Base-by-base conservation (phyloP, 2,888 invertebrate genomes). In the Hipparchia semele region DNA sequence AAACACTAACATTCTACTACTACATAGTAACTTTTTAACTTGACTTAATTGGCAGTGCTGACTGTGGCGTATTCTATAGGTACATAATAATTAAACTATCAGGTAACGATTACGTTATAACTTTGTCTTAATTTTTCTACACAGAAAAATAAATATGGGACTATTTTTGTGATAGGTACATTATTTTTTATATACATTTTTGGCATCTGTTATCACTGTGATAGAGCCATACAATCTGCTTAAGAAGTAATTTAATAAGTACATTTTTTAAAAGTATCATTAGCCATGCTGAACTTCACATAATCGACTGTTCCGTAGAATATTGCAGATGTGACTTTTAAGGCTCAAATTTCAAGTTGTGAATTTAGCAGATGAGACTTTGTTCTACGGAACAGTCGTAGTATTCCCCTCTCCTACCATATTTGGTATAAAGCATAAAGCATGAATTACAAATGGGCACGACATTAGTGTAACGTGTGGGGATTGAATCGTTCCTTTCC, bases 21-120 rank as follows among this genome's bases (percentile, higher is more conserved):
- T 82, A 79, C 80, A 79, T 84, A 78, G 82, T 82, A 77, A 80
- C 78, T 83, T 81, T 82, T 83, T 83, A 82, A 81, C 84, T 86
- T 84, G 86, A 82, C 71, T 86, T 84, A 85, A 83, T 88, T 92
- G 92, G 92, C 92, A 92, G 92, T 92, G 92, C 88, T 90, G 86
- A 88, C 83, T 85, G 85, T 87, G 78, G 70, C 62, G 81, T 82
- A 80, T 75, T 79, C 80, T 83, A 80, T 79, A 23, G 23, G 23
- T 23, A 80, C 82, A 81, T 82, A 23, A 13, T 33, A 33, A 10
- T 54, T 58, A 58, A 65, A 60, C 33, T 75, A 72, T 65, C 66
- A 68, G 58, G 58, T 76, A 65, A 67, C 62, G 69, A 68, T 67
- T 66, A 67, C 62, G 49, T 59, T 62, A 67, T 67, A 67, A 73